Percentiles rank a stretch among this genome's conserved stretches.
Conservation (phyloP, 2,888 invertebrate species). For the Netelia virgata region DNA sequence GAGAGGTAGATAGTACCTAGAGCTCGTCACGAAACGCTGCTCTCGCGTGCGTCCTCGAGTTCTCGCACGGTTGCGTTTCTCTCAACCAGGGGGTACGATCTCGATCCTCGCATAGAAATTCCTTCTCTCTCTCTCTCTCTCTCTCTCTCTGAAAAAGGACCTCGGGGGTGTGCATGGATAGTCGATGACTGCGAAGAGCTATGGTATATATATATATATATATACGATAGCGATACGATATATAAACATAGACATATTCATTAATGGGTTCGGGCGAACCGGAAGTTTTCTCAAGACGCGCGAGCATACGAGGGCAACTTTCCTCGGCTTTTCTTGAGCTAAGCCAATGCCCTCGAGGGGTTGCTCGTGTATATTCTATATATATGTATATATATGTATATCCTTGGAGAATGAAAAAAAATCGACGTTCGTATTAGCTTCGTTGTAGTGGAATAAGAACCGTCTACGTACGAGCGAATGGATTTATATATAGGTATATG, state of each 20-base stretch:
- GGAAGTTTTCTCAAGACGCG: slow-evolving; percentile 58
- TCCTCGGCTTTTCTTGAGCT: slow-evolving; percentile 50
- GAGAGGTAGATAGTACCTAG: neutral
- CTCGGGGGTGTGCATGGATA: neutral
- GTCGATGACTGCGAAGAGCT: slow-evolving; percentile 7
- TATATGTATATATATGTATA: neutral
- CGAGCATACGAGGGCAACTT: slow-evolving; percentile 33
- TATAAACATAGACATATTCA: slow-evolving; percentile 42
- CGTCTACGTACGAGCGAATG: neutral
- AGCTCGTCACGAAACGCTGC: slow-evolving; percentile 39
- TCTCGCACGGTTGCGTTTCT: slow-evolving; percentile 41
- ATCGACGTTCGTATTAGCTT: neutral
- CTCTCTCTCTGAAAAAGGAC: neutral
- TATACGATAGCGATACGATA: no score
- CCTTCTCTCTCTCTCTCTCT: neutral
- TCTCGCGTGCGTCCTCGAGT: slow-evolving; percentile 27
- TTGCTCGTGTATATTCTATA: neutral
- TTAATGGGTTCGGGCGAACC: slow-evolving; percentile 45
- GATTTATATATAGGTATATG: neutral
- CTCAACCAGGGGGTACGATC: slow-evolving; percentile 13
- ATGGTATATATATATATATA: slow-evolving; percentile 6
- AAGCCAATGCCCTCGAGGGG: slow-evolving; percentile 26
- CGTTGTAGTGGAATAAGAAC: neutral
- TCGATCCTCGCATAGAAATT: slow-evolving; percentile 7
- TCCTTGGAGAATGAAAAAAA: neutral